Evolutionary conservation across 2,113 vertebrate genomes (phyloP), one percentile per base, ranked within the genome.

Genomic region (Gopherus evgoodei): DNA sequence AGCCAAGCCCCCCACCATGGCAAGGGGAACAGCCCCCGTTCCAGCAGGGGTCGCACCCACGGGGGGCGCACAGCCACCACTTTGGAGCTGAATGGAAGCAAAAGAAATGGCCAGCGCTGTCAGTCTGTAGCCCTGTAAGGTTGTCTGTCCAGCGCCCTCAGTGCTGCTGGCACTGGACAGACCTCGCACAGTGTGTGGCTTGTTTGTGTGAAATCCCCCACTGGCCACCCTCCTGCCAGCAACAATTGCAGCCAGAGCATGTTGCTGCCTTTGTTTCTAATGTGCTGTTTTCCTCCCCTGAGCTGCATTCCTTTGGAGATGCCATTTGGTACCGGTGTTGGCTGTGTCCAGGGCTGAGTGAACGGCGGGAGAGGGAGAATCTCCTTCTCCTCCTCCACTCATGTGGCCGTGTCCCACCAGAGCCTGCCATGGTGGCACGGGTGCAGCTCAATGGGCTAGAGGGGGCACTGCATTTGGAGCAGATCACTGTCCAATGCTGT

Each of bases 311-410:
- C 85, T 90, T 80, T 83, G 57, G 93, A 97, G 97, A 97, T 98
- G 97, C 96, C 98, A 98, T 94, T 95, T 96, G 0, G 98, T 98
- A 96, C 98, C 98, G 97, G 96, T 91, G 95, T 84, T 75, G 0
- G 94, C 87, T 83, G 72, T 50, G 80, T 80, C 38, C 1, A 88
- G 90, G 87, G 95, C 94, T 91, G 95, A 90, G 84, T 83, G 94
- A 95, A 69, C 89, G 92, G 84, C 72, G 1, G 38, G 16, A 57
- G 83, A 17, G 62, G 49, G 35, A 6, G 25, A 6, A 4, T 42
- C 75, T 25, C 22, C 56, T 21, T 31, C 75, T 25, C 22, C 56
- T 21, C 65, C 13, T 9, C 19, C 19, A 21, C 53, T 72, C 35
- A 72, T 21, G 19, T 72, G n/a, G 65, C 65, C 9, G 8, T 72